These are phyloP conservation scores for Lycocorax pyrrhopterus DNA, from an alignment of 2,113 vertebrate species.

Conservation along the genomic window DNA sequence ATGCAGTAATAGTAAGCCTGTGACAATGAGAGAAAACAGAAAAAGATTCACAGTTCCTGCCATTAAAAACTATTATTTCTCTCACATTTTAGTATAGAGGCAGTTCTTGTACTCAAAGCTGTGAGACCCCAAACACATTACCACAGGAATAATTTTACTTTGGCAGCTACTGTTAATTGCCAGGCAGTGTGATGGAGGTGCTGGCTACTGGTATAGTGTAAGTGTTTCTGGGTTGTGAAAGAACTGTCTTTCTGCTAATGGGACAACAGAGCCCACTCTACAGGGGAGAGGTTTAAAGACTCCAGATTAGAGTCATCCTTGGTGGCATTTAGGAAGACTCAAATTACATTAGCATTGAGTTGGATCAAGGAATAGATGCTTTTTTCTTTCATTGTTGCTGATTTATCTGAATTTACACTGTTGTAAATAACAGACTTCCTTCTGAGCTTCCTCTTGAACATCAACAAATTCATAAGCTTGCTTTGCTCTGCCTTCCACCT, in stretches of 20 bases:
- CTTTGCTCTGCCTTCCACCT: background rate
- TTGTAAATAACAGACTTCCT: background rate
- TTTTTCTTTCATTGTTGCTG: background rate
- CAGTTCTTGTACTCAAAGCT: background rate
- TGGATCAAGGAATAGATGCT: background rate
- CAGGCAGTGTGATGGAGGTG: background rate
- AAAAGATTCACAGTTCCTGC: background rate
- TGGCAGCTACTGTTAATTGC: background rate
- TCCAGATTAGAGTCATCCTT: background rate
- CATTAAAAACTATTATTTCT: background rate
- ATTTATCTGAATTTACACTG: background rate
- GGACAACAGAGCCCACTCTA: background rate
- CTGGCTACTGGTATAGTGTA: background rate
- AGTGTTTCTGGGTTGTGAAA: background rate
- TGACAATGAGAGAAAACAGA: conserved; percentile 8
- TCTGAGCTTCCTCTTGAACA: background rate
- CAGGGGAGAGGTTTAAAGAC: background rate
- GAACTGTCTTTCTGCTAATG: background rate
- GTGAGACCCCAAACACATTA: background rate
- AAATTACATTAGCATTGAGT: background rate
- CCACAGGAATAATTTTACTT: background rate
- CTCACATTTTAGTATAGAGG: background rate
- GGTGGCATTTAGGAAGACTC: background rate
- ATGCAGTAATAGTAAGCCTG: background rate
- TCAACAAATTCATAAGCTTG: background rate